phyloP scores from a whole-genome alignment of 2,797 vertebrate genomes.

The Hirundo rustica region DNA sequence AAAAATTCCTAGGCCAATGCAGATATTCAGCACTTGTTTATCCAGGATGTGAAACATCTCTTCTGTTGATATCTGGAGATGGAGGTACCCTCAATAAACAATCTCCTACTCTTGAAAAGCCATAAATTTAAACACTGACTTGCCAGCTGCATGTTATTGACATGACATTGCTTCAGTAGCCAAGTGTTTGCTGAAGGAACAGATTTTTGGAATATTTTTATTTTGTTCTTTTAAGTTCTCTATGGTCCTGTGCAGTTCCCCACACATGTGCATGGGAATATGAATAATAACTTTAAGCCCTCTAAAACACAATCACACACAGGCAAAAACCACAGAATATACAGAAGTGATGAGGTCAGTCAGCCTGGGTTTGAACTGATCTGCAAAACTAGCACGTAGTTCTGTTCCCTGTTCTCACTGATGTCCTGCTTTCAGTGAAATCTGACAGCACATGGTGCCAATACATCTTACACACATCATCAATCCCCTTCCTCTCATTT shows the following conservation, averaged over 20 bases:
- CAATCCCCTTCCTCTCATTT: background rate
- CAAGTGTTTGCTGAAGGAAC: background rate
- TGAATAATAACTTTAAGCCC: background rate
- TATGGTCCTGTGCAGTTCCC: background rate
- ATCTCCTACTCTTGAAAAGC: background rate
- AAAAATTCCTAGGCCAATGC: fast-evolving
- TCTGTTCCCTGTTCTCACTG: background rate
- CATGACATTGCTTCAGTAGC: background rate
- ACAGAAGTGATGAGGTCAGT: background rate
- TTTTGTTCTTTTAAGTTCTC: background rate
- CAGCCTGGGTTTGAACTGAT: background rate
- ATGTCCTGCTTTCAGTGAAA: background rate
- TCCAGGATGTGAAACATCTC: background rate
- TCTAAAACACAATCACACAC: background rate
- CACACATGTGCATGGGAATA: fast-evolving
- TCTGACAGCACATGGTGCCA: background rate
- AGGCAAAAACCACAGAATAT: background rate
- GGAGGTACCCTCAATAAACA: background rate
- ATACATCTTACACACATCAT: background rate
- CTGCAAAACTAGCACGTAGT: background rate
- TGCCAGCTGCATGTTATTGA: background rate
- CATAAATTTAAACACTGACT: background rate
- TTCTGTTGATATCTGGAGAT: background rate
- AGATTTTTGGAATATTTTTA: background rate
- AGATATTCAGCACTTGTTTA: background rate